Evolutionary conservation across 2,113 vertebrate genomes (phyloP), one percentile per base, ranked within the genome.

Genomic region (Callorhinus ursinus): DNA sequence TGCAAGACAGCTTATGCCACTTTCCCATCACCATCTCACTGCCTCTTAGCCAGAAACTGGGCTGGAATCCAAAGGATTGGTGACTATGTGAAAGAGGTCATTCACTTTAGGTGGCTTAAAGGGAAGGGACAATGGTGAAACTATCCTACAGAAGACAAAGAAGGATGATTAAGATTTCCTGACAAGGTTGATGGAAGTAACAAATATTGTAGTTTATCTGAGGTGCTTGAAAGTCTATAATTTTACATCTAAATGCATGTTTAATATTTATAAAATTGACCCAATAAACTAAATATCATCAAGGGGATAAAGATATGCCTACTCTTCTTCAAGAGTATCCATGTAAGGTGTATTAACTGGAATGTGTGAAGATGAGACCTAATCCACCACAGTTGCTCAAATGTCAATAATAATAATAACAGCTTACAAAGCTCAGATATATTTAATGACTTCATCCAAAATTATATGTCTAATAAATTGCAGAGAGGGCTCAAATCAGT

Each of bases 261-360:
- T 89, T 82, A 69, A 85, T 86, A 79, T 83, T 89, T 79, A 55
- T 18, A 82, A 21, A 77, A 90, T 39, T 95, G 18, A 86, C 28
- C 9, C 5, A 49, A 85, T 80, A 69, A 86, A 55, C 14, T 76
- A 93, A 96, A 33, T 82, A 82, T 55, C 26, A 89, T 10, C 1
- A 72, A 82, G 24, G 26, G 6, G 21, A 80, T 61, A 90, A 81
- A 69, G 31, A 77, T 65, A 74, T 8, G 19, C 16, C 16, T 76
- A 18, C 26, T 72, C 12, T n/a, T 93, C 26, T 80, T 93, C 36
- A 89, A 49, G 61, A 81, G 77, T 69, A 92, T 3, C 11, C 24
- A n/a, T 8, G 3, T 61, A 36, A 61, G 39, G 36, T 55, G 24
- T 46, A 87, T 72, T 79, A 67, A 51, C 26, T 86, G 13, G 7